Percentiles rank a stretch among this genome's conserved stretches.
phyloP scores from a whole-genome alignment of 2,888 invertebrate species.

The Caenorhabditis auriculariae region DNA sequence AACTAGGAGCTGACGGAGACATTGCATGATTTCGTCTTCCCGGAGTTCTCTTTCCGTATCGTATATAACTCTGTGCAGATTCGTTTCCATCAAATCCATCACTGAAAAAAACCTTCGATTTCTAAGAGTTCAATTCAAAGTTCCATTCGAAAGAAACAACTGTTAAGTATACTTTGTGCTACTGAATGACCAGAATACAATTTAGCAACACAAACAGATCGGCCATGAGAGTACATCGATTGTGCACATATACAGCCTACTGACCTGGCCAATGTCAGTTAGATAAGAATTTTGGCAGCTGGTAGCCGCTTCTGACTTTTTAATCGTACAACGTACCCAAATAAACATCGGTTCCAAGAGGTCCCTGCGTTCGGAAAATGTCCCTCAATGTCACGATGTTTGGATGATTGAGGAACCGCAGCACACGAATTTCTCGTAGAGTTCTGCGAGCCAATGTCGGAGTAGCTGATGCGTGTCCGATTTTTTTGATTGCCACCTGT shows the following conservation, averaged over 20 bases:
- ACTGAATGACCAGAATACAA: too few species aligned
- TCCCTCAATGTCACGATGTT: slow-evolving; percentile 57
- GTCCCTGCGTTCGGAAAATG: slow-evolving; percentile 57
- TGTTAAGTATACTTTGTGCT: too few species aligned
- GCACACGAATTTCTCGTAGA: slow-evolving; percentile 56
- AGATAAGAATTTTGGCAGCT: neutral
- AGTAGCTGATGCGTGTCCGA: slow-evolving; percentile 60
- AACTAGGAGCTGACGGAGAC: slow-evolving; percentile 50
- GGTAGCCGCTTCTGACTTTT: neutral
- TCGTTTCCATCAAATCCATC: slow-evolving; percentile 60
- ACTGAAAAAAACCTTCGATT: too few species aligned
- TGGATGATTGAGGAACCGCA: slow-evolving; percentile 54
- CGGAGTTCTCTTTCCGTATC: slow-evolving; percentile 46
- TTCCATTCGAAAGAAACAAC: too few species aligned
- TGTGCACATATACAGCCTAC: too few species aligned
- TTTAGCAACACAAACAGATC: too few species aligned
- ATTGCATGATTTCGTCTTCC: slow-evolving; percentile 45
- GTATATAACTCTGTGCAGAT: slow-evolving; percentile 57
- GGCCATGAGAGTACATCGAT: too few species aligned
- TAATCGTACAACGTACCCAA: slow-evolving; percentile 37
- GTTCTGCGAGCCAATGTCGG: slow-evolving; percentile 58
- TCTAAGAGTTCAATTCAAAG: too few species aligned
- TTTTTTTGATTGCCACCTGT: slow-evolving; percentile 60
- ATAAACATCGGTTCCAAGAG: slow-evolving; percentile 56
- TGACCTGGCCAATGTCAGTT: neutral